Conservation (phyloP, 2,888 invertebrate genomes). For the Lasioglossum pauxillum region DNA sequence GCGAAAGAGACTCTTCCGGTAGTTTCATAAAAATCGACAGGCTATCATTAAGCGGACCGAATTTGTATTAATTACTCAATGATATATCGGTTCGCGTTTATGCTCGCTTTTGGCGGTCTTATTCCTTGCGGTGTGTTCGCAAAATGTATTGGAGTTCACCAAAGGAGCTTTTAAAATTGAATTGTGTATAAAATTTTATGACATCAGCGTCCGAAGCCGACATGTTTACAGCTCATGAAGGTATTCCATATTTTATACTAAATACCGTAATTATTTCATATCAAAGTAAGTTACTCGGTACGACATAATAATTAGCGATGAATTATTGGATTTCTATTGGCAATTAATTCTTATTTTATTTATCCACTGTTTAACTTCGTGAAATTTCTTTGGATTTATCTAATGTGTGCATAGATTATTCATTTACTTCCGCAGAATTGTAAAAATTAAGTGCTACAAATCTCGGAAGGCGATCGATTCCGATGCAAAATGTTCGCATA, state of each 20-base stretch:
- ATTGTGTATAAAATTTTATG: not conserved
- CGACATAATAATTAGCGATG: not conserved
- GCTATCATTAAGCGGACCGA: slow-evolving; percentile 28
- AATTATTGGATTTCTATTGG: not conserved
- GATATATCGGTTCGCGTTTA: slow-evolving; percentile 1
- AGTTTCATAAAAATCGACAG: slow-evolving; percentile 38
- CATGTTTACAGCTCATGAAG: not conserved
- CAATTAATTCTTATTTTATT: not conserved
- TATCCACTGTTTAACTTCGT: not conserved
- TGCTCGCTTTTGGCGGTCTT: no score
- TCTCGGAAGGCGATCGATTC: no score
- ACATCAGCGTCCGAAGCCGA: not conserved
- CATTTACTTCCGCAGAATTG: no score
- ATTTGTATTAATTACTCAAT: slow-evolving; percentile 24
- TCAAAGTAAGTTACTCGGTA: not conserved
- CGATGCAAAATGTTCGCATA: no score
- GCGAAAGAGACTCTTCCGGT: slow-evolving; percentile 26
- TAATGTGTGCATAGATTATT: no score
- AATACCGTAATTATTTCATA: not conserved
- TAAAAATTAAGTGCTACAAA: no score
- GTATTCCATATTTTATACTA: not conserved
- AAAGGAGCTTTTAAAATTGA: not conserved
- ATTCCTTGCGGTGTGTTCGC: not conserved
- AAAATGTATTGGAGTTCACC: not conserved
- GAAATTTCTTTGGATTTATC: no score